Evolutionary conservation across 2,797 vertebrate species (phyloP).

Genomic region (Octomys mimax): DNA sequence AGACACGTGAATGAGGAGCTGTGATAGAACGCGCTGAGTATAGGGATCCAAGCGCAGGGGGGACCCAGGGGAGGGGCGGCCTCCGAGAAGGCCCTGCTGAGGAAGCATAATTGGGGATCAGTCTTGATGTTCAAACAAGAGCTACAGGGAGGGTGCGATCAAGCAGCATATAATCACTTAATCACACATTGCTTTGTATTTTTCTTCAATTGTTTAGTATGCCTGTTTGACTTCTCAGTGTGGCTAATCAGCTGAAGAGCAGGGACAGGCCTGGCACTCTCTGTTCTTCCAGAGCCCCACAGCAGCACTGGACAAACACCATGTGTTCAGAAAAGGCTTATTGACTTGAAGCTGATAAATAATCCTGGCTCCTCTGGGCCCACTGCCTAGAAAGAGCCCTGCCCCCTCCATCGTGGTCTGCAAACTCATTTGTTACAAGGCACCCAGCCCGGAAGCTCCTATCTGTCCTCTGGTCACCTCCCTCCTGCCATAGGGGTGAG

Average conservation of each 20-base stretch:
- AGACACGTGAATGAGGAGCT: neutral
- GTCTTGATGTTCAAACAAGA: neutral
- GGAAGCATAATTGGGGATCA: neutral
- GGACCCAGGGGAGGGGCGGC: neutral
- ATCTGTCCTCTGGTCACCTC: neutral
- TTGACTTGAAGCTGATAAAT: conserved; percentile 55
- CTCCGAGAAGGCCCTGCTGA: neutral
- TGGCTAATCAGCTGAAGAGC: conserved; percentile 39
- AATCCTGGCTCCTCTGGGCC: conserved; percentile 42
- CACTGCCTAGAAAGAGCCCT: neutral
- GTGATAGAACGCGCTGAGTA: fast-evolving
- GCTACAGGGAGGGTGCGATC: neutral
- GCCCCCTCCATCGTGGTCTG: neutral
- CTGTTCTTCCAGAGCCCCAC: conserved; percentile 55
- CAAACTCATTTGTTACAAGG: neutral
- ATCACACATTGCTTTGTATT: conserved; percentile 49
- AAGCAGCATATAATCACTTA: conserved; percentile 44
- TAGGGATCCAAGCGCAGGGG: neutral
- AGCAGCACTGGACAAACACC: conserved; percentile 5
- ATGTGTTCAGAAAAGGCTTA: conserved; percentile 59
- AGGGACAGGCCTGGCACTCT: conserved; percentile 16
- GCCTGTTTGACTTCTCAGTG: conserved; percentile 34
- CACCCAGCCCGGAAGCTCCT: neutral
- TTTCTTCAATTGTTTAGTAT: conserved; percentile 21
- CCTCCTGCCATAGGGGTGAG: neutral